A percentile compares a stretch with the other conserved stretches of the same genome.
Evolutionary conservation across 2,888 invertebrate genomes (phyloP).

Genomic region (Agrochola lychnidis): DNA sequence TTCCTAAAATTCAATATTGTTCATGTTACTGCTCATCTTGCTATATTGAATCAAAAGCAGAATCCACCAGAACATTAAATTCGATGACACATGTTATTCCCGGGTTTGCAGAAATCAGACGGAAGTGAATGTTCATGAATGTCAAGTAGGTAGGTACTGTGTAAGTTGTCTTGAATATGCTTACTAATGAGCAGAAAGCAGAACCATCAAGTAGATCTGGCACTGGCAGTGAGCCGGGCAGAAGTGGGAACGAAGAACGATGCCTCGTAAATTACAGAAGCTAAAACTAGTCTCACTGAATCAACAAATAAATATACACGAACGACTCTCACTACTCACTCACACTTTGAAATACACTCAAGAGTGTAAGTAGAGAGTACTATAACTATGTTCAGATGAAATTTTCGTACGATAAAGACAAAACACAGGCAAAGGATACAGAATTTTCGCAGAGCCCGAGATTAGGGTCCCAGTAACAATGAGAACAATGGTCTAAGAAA

Average conservation of each 20-base stretch:
- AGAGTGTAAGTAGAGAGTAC: conserved; percentile 17
- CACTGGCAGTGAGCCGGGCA: conserved; percentile 32
- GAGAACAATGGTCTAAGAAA: conserved; percentile 64
- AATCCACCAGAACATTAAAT: conserved; percentile 5
- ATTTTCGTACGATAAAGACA: conserved; percentile 41
- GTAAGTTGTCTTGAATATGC: conserved; percentile 15
- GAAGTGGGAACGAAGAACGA: conserved; percentile 18
- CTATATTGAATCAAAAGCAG: not conserved
- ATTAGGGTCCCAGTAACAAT: conserved; percentile 65
- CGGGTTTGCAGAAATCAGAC: conserved; percentile 9
- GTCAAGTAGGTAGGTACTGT: conserved; percentile 3
- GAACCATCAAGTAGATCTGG: conserved; percentile 32
- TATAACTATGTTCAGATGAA: conserved; percentile 11
- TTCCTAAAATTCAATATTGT: not conserved
- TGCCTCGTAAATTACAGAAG: conserved; percentile 43
- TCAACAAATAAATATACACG: conserved; percentile 46
- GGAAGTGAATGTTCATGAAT: conserved; percentile 21
- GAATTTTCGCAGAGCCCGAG: conserved; percentile 46
- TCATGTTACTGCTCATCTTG: not conserved
- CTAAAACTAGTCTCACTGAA: conserved; percentile 53
- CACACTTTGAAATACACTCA: conserved; percentile 17
- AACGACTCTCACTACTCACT: conserved; percentile 26
- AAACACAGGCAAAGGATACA: conserved; percentile 54
- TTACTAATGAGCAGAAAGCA: conserved; percentile 22
- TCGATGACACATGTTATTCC: conserved; percentile 9